Percentiles rank a stretch among this genome's conserved stretches.
Evolutionary conservation across 2,113 vertebrate genomes (phyloP).

Genomic region (Oryzias woworae): DNA sequence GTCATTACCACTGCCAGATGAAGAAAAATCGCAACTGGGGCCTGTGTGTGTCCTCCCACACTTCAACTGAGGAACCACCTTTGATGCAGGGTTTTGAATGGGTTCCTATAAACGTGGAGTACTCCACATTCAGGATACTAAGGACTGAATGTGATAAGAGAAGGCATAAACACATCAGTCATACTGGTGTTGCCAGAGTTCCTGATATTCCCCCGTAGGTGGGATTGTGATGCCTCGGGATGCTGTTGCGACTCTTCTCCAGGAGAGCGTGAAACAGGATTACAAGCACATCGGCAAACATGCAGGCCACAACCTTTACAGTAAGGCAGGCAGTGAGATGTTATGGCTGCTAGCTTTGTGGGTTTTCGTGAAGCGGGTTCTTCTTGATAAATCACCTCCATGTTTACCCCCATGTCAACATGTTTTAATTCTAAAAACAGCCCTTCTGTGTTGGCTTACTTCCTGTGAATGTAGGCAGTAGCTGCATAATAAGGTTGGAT

Average conservation of each 20-base stretch:
- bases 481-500: not conserved
- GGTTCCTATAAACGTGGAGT: constrained; percentile 47
- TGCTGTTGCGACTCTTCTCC: constrained; percentile 59
- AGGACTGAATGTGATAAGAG: constrained; percentile 63
- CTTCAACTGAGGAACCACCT: constrained; percentile 51
- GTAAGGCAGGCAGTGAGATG: constrained; percentile 45
- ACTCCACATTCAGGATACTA: constrained; percentile 40
- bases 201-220: constrained; percentile 66
- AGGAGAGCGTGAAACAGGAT: constrained; percentile 75
- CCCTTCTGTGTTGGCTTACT: not conserved
- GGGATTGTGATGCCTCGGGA: constrained; percentile 68
- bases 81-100: constrained; percentile 52
- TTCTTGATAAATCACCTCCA: not conserved
- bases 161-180: constrained; percentile 72
- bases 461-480: not conserved
- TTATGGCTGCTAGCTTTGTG: constrained; percentile 20
- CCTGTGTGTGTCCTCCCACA: constrained; percentile 31
- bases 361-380: constrained; percentile 25
- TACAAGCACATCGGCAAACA: constrained; percentile 66
- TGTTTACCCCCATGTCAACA: not conserved
- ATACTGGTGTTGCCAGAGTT: constrained; percentile 60
- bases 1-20: constrained; percentile 50
- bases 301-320: constrained; percentile 51
- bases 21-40: constrained; percentile 57
- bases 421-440: not conserved